A percentile compares a stretch with the other conserved stretches of the same genome.
phyloP scores from a whole-genome alignment of 2,113 vertebrate species.

The Oncorhynchus kisutch region DNA sequence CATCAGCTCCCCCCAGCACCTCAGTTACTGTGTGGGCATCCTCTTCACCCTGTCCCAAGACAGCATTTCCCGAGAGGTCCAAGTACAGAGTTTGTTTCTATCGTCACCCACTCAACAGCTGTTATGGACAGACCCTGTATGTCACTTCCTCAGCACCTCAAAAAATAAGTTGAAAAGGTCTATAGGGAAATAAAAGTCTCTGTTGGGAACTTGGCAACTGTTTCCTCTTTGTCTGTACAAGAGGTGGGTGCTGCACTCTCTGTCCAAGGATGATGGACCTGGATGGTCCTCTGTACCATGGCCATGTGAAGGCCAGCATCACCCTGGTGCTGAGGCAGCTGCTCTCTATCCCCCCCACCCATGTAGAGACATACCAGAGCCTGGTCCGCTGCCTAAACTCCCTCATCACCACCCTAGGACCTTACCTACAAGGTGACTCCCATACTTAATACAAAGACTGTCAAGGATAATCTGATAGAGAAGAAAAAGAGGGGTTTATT shows the following conservation, averaged over 20 bases:
- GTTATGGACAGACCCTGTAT: too few species aligned
- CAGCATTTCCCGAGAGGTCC: slow-evolving; percentile 90
- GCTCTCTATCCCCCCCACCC: slow-evolving; percentile 79
- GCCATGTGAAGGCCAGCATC: slow-evolving; percentile 79
- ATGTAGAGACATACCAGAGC: slow-evolving; percentile 82
- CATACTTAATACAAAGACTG: neutral
- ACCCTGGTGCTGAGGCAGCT: slow-evolving; percentile 63
- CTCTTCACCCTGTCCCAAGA: slow-evolving; percentile 93
- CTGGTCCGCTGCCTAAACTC: slow-evolving; percentile 79
- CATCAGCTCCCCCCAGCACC: slow-evolving; percentile 82
- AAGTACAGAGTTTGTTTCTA: slow-evolving; percentile 66
- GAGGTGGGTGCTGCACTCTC: slow-evolving; percentile 87
- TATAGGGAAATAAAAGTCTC: too few species aligned
- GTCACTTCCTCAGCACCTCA: too few species aligned
- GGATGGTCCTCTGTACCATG: slow-evolving; percentile 79
- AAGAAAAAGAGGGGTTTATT: too few species aligned
- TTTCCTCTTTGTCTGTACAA: slow-evolving; percentile 27
- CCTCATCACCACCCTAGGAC: slow-evolving; percentile 69
- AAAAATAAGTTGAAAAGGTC: too few species aligned
- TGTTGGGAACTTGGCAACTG: too few species aligned
- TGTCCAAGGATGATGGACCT: slow-evolving; percentile 84
- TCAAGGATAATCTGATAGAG: too few species aligned
- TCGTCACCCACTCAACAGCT: neutral
- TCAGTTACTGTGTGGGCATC: slow-evolving; percentile 80
- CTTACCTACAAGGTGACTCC: slow-evolving; percentile 64